Conservation (phyloP, 1,140 invertebrate genomes). For the Maconellicoccus hirsutus region DNA sequence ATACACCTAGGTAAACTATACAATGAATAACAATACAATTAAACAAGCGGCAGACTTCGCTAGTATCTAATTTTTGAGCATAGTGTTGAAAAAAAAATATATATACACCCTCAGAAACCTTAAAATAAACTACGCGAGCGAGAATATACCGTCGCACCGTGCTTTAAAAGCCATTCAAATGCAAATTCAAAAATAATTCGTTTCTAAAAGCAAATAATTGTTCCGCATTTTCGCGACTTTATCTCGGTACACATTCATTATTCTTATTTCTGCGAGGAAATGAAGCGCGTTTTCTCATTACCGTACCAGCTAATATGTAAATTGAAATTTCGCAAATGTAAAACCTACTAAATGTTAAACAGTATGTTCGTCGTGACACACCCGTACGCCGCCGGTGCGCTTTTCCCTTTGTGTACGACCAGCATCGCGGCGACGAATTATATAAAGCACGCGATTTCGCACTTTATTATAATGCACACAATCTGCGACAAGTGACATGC, state of each 20-base stretch:
- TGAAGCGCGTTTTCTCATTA: background rate
- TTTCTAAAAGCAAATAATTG: slow-evolving; percentile 6
- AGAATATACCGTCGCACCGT: background rate
- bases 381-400: too few species aligned
- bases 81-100: background rate
- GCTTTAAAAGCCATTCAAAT: slow-evolving; percentile 4
- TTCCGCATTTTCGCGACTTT: background rate
- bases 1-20: background rate
- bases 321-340: background rate
- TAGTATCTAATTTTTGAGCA: background rate
- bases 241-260: background rate
- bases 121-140: background rate
- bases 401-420: too few species aligned
- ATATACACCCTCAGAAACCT: too few species aligned
- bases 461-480: background rate
- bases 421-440: background rate
- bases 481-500: slow-evolving; percentile 2
- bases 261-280: background rate
- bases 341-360: slow-evolving; percentile 2
- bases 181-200: slow-evolving; percentile 4
- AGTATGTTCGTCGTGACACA: background rate
- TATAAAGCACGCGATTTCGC: background rate
- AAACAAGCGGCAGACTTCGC: background rate
- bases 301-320: background rate
- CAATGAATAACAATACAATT: background rate